Percentiles rank a stretch among this genome's conserved stretches.
phyloP scores from a whole-genome alignment of 2,797 vertebrate species.

The Alcedo atthis region DNA sequence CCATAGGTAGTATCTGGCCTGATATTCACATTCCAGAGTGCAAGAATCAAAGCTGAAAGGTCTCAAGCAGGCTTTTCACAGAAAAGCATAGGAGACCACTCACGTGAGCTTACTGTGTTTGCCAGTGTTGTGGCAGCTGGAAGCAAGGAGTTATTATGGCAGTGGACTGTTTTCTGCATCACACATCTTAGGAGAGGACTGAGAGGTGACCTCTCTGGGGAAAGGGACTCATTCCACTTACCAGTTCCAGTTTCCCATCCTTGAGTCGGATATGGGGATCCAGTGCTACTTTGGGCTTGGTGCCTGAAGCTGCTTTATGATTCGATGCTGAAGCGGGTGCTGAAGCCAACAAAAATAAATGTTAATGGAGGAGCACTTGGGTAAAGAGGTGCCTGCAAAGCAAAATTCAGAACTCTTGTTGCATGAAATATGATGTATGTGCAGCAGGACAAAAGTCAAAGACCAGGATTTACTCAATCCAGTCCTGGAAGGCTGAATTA shows the following conservation, averaged over 20 bases:
- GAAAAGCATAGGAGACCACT: not conserved
- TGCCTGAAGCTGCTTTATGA: conserved; percentile 62
- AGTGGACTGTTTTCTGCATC: not conserved
- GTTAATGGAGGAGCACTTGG: not conserved
- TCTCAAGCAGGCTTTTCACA: not conserved
- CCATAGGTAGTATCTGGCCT: not conserved
- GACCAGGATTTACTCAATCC: not conserved
- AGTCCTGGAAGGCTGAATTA: not conserved
- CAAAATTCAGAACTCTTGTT: not conserved
- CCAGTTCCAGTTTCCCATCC: conserved; percentile 89
- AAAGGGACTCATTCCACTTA: conserved; percentile 60
- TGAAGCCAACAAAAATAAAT: conserved; percentile 11
- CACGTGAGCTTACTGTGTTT: not conserved
- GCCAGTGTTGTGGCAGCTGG: not conserved
- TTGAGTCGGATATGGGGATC: conserved; percentile 89
- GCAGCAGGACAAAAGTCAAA: not conserved
- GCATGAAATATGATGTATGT: not conserved
- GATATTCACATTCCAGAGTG: not conserved
- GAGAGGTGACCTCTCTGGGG: not conserved
- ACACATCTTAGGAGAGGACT: not conserved
- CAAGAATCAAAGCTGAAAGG: not conserved
- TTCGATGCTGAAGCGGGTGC: conserved; percentile 57
- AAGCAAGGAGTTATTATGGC: not conserved
- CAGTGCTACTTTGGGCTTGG: conserved; percentile 87
- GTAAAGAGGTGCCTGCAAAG: not conserved